phyloP scores from a whole-genome alignment of 2,113 vertebrate genomes.

The Marmota monax region DNA sequence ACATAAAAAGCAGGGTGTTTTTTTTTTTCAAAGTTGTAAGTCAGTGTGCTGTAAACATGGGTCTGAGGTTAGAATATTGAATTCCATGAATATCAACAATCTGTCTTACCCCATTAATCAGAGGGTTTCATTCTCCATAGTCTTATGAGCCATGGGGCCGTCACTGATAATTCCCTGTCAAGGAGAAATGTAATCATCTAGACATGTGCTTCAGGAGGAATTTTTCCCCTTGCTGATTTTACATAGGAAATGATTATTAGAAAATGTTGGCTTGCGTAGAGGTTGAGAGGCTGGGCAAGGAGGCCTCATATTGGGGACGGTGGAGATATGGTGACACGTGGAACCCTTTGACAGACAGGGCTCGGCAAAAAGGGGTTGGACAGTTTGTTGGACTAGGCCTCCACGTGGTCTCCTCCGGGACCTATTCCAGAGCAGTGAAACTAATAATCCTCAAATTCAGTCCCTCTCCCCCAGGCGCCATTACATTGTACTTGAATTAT shows the following conservation, averaged over 20 bases:
- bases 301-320: neutral
- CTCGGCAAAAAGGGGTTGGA: neutral
- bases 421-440: neutral
- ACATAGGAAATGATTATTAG: conserved; percentile 71
- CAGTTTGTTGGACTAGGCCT: neutral
- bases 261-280: conserved; percentile 53
- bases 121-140: conserved; percentile 15
- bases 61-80: conserved; percentile 77
- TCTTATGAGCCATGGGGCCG: neutral
- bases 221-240: conserved; percentile 74
- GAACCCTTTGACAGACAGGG: neutral
- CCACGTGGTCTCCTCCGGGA: neutral
- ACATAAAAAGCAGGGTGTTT: neutral
- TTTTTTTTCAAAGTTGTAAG: conserved; percentile 5
- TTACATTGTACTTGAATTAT: neutral
- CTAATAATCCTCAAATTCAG: neutral
- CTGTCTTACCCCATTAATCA: conserved; percentile 79
- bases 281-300: neutral
- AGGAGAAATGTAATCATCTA: conserved; percentile 68
- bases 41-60: conserved; percentile 68
- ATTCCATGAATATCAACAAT: conserved; percentile 81
- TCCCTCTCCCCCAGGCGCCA: neutral
- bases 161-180: conserved; percentile 75
- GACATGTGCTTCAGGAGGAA: conserved; percentile 69
- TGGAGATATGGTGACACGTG: neutral